These are phyloP conservation scores for Asobara japonica DNA, from an alignment of 1,140 invertebrate species.

Conservation along the genomic window DNA sequence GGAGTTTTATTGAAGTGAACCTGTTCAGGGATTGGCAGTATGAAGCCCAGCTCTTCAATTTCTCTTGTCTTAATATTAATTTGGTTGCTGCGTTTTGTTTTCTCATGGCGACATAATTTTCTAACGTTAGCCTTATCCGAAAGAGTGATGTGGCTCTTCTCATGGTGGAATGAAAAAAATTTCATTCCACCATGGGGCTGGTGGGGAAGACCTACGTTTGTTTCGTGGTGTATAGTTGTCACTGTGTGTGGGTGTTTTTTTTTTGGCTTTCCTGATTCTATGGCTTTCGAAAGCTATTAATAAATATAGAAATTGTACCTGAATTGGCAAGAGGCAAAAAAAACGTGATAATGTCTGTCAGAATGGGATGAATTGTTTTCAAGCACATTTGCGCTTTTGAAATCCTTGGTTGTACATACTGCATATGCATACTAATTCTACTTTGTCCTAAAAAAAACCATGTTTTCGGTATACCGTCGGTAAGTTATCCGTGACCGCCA, in stretches of 20 bases:
- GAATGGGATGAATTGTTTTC: no score
- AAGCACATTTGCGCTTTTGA: no score
- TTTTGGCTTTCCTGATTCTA: not conserved
- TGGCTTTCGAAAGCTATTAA: not conserved
- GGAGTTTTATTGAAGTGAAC: not conserved
- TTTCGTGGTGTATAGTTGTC: not conserved
- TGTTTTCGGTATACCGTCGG: no score
- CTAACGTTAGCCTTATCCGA: not conserved
- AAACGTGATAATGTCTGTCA: not conserved
- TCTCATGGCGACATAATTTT: not conserved
- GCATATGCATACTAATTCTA: no score
- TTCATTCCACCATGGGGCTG: not conserved
- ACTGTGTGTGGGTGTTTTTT: not conserved
- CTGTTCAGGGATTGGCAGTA: not conserved
- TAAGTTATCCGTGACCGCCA: no score
- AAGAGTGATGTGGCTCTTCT: not conserved
- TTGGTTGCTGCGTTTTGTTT: not conserved
- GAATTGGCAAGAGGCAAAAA: not conserved
- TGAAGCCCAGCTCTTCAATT: not conserved
- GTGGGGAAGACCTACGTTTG: no score
- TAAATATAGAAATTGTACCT: not conserved
- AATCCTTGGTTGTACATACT: no score
- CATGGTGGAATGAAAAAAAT: not conserved
- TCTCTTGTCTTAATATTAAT: not conserved
- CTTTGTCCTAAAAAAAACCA: no score